Base-by-base conservation (phyloP, 2,888 invertebrate genomes). In the Chironomus riparius region DNA sequence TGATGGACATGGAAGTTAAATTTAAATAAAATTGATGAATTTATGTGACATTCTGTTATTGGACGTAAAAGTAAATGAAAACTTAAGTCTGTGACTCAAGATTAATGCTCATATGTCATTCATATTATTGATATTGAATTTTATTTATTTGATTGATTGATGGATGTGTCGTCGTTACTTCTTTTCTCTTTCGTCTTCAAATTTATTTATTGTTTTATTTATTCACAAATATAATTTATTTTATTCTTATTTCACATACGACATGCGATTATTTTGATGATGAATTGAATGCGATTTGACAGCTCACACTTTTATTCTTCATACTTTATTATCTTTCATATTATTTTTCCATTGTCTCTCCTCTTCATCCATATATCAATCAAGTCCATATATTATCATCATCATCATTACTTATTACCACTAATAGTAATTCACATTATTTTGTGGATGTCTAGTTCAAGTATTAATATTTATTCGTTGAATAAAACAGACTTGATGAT, bases 261-360 rank as follows among this genome's bases (percentile, higher is more conserved):
- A 65, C 65, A 65, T 21, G 18, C 12, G 24, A 21, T 18, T 24
- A 21, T 21, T 65, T 65, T 65, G 21, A 56, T 72, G 72, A 72
- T 72, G 72, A 72, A 72, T 72, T 72, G 72, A 62, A 72, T 62
- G 21, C 47, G 72, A 72, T 72, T 72, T 72, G 72, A 72, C 61
- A 61, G 62, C 72, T 72, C 72, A 61, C 72, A 61, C 72, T 61
- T 61, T 28, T 28, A 48, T 71, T 28, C 24, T 24, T 50, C 24
- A 10, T 56, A 71, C 7, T 61, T 50, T 18, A 22, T 22, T n/a
- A n/a, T n/a, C n/a, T n/a, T n/a, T n/a, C n/a, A n/a, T n/a, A n/a
- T n/a, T n/a, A n/a, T n/a, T n/a, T n/a, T 21, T 65, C 22, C 18
- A 18, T 22, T 22, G 65, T 18, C 65, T 65, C 7, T 65, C 7